Evolutionary conservation across 2,797 vertebrate genomes (phyloP), one percentile per base, ranked within the genome.

Genomic region (Macropodus opercularis): DNA sequence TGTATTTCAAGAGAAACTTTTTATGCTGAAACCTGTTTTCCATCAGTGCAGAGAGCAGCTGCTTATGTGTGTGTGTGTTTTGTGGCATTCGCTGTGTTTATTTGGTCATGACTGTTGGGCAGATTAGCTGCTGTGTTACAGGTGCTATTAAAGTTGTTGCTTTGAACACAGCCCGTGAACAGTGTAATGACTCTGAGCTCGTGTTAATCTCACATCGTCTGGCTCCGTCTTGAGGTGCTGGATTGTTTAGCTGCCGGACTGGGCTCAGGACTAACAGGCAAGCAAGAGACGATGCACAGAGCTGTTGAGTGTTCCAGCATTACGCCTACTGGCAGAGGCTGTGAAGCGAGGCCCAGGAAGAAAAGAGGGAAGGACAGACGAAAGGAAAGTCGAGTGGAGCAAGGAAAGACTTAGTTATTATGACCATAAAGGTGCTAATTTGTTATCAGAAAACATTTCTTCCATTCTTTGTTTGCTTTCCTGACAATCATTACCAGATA

Each of bases 81-180:
- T 15, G 42, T 43, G 6, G n/a, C n/a, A n/a, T n/a, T n/a, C n/a
- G n/a, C n/a, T n/a, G n/a, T n/a, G n/a, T n/a, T n/a, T n/a, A n/a
- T n/a, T n/a, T n/a, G 77, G 76, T 81, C 76, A 57, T 58, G 68
- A 79, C 80, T 85, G 85, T 87, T 73, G 75, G 79, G 72, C 77
- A 81, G 84, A 88, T 90, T 87, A 86, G 80, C 76, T 68, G 68
- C 74, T 80, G 73, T 88, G 84, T 85, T 87, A 84, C 81, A 87
- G 85, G 85, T 87, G 75, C 79, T 82, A 70, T 88, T 82, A 88
- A 88, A 84, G 69, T 75, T 81, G 81, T 79, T 80, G 69, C 86
- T 87, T 83, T 85, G 80, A 87, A 85, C 85, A 84, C 65, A 72
- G 87, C 83, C 87, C 82, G 85, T 88, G 84, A 83, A 80, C 78